Conservation (phyloP, 1,140 invertebrate species). For the Conus betulinus region DNA sequence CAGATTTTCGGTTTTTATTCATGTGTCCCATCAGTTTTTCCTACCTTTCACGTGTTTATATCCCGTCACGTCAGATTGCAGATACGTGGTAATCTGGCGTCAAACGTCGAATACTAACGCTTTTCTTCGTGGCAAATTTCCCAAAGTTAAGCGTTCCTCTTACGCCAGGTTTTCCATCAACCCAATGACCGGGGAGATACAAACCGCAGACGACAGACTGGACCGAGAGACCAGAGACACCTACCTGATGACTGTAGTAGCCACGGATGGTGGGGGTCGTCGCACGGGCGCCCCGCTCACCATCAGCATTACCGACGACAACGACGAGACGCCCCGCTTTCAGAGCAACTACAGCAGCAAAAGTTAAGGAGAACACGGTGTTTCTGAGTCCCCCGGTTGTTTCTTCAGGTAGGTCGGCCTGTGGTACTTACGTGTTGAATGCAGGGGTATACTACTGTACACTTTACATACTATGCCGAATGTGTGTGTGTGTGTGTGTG, state of each 20-base stretch:
- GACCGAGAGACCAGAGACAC: constrained; percentile 90
- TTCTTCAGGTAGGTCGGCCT: background rate
- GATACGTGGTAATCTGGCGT: too few species aligned
- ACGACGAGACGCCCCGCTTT: constrained; percentile 61
- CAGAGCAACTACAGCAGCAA: background rate
- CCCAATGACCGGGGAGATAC: background rate
- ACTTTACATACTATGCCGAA: too few species aligned
- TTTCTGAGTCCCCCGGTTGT: background rate
- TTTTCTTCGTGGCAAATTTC: too few species aligned
- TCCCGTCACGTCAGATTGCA: too few species aligned
- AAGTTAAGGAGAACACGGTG: constrained; percentile 1
- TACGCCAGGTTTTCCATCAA: constrained; percentile 49
- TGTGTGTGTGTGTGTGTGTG: too few species aligned
- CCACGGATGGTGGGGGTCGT: constrained; percentile 87
- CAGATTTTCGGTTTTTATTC: too few species aligned
- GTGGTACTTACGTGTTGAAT: too few species aligned
- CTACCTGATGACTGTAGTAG: constrained; percentile 93
- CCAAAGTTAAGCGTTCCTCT: background rate
- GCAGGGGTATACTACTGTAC: too few species aligned
- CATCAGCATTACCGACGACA: constrained; percentile 47
- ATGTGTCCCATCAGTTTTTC: too few species aligned
- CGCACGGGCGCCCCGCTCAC: constrained; percentile 41
- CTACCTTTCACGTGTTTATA: too few species aligned
- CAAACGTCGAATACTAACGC: too few species aligned
- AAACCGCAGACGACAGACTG: constrained; percentile 71